phyloP scores from a whole-genome alignment of 2,797 vertebrate species.

The Diglossa cyanea region DNA sequence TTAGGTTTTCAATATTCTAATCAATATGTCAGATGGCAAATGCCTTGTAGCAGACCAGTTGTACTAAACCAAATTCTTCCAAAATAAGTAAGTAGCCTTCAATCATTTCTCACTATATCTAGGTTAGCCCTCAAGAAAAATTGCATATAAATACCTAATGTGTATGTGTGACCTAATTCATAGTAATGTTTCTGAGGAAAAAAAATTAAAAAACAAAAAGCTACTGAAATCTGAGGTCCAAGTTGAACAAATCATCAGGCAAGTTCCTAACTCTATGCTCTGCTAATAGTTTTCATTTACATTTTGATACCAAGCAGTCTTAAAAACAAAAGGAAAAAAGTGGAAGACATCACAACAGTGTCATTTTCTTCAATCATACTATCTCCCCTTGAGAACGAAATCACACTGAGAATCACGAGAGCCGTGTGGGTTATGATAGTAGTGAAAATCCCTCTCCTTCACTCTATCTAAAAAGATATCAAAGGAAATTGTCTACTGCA shows the following conservation, averaged over 20 bases:
- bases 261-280: neutral
- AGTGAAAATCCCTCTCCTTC: neutral
- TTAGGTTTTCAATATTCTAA: neutral
- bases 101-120: neutral
- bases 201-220: neutral
- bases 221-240: neutral
- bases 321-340: neutral
- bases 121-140: neutral
- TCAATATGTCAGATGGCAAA: neutral
- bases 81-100: neutral
- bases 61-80: neutral
- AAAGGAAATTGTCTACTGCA: neutral
- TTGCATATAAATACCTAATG: neutral
- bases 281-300: neutral
- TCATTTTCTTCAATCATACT: neutral
- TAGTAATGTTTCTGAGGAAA: neutral
- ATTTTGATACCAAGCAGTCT: neutral
- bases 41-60: neutral
- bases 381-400: neutral
- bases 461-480: neutral
- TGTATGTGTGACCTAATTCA: neutral
- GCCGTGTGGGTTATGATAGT: neutral
- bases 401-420: neutral
- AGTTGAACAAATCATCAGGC: neutral
- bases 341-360: neutral